Evolutionary conservation across 2,113 vertebrate species (phyloP).

Genomic region (Anoura caudifer): DNA sequence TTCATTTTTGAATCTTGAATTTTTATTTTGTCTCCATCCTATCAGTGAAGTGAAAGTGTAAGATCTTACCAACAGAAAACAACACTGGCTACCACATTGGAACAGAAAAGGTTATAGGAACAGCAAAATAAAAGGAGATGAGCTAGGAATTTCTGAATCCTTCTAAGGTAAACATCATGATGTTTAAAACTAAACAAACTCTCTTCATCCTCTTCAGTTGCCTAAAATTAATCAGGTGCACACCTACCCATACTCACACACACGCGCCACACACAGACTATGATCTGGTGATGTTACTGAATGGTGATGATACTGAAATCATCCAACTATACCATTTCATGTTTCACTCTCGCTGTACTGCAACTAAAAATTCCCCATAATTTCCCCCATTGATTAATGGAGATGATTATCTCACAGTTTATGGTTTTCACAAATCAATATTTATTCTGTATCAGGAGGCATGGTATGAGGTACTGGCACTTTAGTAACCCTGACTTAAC

Average conservation of each 20-base stretch:
- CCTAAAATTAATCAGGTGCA: neutral
- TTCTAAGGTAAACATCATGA: neutral
- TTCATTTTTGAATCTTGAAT: neutral
- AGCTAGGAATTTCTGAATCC: neutral
- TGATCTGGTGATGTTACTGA: neutral
- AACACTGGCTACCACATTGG: neutral
- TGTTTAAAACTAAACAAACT: neutral
- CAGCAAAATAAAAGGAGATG: neutral
- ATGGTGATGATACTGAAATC: neutral
- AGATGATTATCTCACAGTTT: slow-evolving; percentile 52
- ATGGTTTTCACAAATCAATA: slow-evolving; percentile 42
- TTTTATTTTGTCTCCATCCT: neutral
- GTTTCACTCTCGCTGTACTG: neutral
- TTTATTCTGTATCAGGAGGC: slow-evolving; percentile 37
- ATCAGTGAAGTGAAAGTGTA: neutral
- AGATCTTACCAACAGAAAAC: neutral
- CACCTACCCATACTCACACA: neutral
- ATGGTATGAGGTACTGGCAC: neutral
- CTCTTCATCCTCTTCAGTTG: accelerated
- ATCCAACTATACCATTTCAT: neutral
- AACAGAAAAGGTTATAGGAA: neutral
- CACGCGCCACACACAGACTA: neutral
- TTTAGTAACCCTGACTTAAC: neutral
- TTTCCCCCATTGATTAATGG: slow-evolving; percentile 25
- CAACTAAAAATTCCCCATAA: neutral